A percentile compares a stretch with the other conserved stretches of the same genome.
These are phyloP conservation scores for Rotaria magnacalcarata DNA, from an alignment of 2,888 invertebrate genomes.

Conservation along the genomic window DNA sequence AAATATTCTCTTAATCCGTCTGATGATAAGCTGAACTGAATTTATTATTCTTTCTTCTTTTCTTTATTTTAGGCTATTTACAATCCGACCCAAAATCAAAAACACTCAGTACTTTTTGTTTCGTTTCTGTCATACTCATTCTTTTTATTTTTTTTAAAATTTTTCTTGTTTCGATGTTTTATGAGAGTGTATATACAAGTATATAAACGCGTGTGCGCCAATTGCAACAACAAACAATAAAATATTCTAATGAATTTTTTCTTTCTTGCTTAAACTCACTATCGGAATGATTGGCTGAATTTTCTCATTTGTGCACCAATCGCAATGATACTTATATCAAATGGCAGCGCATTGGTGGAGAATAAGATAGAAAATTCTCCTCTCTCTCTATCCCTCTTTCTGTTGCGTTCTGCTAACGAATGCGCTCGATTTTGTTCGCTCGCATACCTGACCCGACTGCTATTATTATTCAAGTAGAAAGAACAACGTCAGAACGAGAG, in stretches of 20 bases:
- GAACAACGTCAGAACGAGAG: neutral
- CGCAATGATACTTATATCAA: neutral
- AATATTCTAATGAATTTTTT: slow-evolving; percentile 22
- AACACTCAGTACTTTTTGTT: neutral
- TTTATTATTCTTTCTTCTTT: neutral
- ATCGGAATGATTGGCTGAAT: neutral
- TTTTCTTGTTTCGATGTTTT: neutral
- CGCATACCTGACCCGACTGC: neutral
- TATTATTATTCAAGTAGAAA: slow-evolving; percentile 24
- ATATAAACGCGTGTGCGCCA: neutral
- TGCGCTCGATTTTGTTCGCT: neutral
- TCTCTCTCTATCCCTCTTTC: neutral
- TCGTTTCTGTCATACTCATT: neutral
- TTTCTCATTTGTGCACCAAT: neutral
- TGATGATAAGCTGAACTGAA: neutral
- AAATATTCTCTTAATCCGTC: slow-evolving; percentile 13
- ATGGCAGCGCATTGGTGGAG: slow-evolving; percentile 9
- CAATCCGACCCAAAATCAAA: neutral
- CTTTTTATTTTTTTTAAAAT: neutral
- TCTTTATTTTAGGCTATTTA: slow-evolving; percentile 2
- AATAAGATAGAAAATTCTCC: neutral
- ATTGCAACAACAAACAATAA: slow-evolving; percentile 22
- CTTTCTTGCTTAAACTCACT: neutral
- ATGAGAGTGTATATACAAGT: neutral
- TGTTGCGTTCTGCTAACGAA: slow-evolving; percentile 21